These are phyloP conservation scores for Tolypeutes matacus DNA, from an alignment of 2,797 vertebrate species.

Conservation along the genomic window DNA sequence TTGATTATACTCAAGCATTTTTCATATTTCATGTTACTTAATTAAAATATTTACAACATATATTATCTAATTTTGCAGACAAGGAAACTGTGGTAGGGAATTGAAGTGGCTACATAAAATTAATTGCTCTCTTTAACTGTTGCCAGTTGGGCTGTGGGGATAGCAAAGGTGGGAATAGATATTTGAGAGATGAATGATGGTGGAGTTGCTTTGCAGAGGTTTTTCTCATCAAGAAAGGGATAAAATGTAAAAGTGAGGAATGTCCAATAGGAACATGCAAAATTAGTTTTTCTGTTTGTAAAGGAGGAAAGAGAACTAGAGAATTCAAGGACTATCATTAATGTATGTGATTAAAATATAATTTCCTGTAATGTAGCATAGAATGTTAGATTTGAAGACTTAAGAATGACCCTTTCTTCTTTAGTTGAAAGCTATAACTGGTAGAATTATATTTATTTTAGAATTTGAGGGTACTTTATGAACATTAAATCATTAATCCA, in stretches of 20 bases:
- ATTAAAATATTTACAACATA: constrained; percentile 15
- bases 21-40: constrained; percentile 4
- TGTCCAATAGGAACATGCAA: background rate
- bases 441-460: background rate
- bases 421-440: background rate
- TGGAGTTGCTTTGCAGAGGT: background rate
- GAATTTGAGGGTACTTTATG: constrained; percentile 35
- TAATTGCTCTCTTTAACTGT: background rate
- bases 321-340: background rate
- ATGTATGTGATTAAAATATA: constrained; percentile 14
- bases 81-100: background rate
- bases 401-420: background rate
- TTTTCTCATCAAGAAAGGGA: background rate
- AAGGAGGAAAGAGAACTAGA: background rate
- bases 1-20: background rate
- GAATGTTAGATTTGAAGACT: background rate
- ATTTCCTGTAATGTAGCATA: background rate
- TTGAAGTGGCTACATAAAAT: background rate
- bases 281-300: background rate
- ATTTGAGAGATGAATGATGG: background rate
- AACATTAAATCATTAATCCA: background rate
- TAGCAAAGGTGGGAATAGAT: background rate
- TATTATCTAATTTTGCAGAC: background rate
- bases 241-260: background rate
- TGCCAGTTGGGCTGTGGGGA: background rate